A percentile compares a stretch with the other conserved stretches of the same genome.
These are phyloP conservation scores for Mungos mungo DNA, from an alignment of 2,113 vertebrate species.

Conservation along the genomic window DNA sequence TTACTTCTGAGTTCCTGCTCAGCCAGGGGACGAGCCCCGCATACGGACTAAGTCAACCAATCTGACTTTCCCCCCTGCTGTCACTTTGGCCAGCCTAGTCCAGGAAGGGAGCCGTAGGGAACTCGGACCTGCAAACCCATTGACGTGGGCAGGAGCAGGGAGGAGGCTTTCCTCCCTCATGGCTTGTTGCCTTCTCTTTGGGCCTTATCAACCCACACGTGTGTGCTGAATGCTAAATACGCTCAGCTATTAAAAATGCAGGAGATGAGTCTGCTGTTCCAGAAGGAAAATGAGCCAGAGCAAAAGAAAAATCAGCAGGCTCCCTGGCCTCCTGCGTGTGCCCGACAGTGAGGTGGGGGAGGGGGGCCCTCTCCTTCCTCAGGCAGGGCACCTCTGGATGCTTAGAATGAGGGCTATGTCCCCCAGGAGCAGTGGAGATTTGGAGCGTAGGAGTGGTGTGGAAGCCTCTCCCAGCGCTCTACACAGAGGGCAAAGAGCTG, in stretches of 20 bases:
- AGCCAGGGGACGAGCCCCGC: not conserved
- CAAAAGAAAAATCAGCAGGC: conserved; percentile 56
- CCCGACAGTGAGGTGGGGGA: not conserved
- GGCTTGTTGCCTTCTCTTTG: conserved; percentile 62
- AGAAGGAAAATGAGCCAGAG: conserved; percentile 70
- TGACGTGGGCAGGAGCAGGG: not conserved
- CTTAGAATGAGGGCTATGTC: not conserved
- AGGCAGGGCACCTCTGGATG: not conserved
- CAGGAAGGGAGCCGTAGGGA: not conserved
- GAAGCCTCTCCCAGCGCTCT: not conserved
- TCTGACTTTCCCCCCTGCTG: not conserved
- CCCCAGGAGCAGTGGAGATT: not conserved
- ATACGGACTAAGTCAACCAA: not conserved
- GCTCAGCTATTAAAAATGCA: conserved; percentile 76
- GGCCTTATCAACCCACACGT: conserved; percentile 66
- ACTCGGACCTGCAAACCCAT: not conserved
- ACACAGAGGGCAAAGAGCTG: not conserved
- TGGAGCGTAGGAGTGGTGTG: not conserved
- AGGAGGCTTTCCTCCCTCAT: conserved; percentile 12
- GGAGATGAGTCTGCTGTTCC: conserved; percentile 57
- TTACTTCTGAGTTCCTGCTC: not conserved
- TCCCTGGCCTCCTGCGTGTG: not conserved
- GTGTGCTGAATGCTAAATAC: conserved; percentile 74
- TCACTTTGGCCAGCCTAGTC: not conserved
- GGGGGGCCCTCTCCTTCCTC: not conserved